Conservation (phyloP, 2,888 invertebrate species). For the Dysmachus trigonus region DNA sequence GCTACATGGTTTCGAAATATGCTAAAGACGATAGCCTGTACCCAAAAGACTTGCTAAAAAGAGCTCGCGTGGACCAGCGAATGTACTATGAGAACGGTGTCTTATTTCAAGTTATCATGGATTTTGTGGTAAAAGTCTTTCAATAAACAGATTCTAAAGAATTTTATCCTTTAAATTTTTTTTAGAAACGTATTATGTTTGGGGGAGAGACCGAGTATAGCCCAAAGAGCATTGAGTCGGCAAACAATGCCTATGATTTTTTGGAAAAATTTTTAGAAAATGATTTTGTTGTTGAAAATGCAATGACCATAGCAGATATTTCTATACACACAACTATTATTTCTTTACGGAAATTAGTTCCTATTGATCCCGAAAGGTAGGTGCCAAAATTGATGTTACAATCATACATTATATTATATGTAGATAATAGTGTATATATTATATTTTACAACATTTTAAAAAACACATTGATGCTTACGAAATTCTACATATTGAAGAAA, state of each 20-base stretch:
- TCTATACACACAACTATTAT: conserved; percentile 63
- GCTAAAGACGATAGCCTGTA: conserved; percentile 67
- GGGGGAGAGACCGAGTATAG: background rate
- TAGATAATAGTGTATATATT: no score
- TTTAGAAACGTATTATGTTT: background rate
- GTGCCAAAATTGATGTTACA: background rate
- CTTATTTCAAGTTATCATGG: conserved; percentile 64
- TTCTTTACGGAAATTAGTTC: conserved; percentile 60
- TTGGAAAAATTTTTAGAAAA: conserved; percentile 60
- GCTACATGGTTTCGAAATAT: conserved; percentile 67
- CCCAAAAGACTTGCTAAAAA: conserved; percentile 60
- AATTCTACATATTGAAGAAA: no score
- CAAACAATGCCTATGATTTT: conserved; percentile 57
- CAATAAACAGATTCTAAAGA: background rate
- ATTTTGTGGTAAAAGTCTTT: conserved; percentile 56
- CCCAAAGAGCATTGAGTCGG: conserved; percentile 56
- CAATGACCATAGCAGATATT: conserved; percentile 65
- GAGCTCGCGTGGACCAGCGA: conserved; percentile 65
- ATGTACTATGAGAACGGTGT: conserved; percentile 68
- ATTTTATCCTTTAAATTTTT: background rate
- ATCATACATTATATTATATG: background rate
- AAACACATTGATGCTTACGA: no score
- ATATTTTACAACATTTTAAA: no score
- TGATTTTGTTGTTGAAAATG: conserved; percentile 56
- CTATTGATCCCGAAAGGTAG: conserved; percentile 54